Percentiles rank a stretch among this genome's conserved stretches.
Evolutionary conservation across 1,140 invertebrate genomes (phyloP).

Genomic region (Globodera ellingtonae): DNA sequence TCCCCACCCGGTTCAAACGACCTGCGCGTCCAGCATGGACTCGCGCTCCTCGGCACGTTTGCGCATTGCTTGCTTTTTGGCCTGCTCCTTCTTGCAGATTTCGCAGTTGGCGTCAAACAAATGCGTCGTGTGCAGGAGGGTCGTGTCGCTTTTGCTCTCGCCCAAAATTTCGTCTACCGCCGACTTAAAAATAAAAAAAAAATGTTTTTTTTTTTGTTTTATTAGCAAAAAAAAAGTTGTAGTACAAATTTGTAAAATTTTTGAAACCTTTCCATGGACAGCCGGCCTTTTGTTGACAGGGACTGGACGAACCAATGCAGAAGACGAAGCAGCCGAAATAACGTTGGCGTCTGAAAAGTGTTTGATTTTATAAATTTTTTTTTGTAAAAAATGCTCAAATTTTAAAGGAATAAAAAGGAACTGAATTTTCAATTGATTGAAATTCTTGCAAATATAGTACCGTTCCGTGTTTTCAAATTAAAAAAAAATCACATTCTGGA

Average conservation of each 20-base stretch:
- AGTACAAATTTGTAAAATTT: background rate
- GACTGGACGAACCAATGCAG: background rate
- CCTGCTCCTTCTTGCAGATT: slow-evolving; percentile 18
- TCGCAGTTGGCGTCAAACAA: slow-evolving; percentile 21
- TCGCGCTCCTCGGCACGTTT: background rate
- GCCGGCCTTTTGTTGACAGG: background rate
- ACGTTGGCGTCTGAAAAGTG: background rate
- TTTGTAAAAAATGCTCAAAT: too few species aligned
- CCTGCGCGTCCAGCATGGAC: slow-evolving; percentile 3
- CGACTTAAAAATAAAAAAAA: slow-evolving; percentile 5
- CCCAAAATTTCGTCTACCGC: slow-evolving; percentile 26
- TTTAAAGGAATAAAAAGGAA: too few species aligned
- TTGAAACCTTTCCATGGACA: background rate
- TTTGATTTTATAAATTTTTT: too few species aligned
- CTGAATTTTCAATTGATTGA: too few species aligned
- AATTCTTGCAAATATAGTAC: too few species aligned
- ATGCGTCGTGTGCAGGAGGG: slow-evolving; percentile 6
- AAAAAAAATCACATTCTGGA: background rate
- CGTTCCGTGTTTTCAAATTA: too few species aligned
- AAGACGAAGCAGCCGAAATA: background rate
- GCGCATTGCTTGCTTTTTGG: background rate
- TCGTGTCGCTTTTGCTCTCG: slow-evolving; percentile 6
- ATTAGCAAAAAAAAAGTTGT: too few species aligned
- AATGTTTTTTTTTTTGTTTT: background rate
- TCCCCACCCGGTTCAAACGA: background rate